Evolutionary conservation across 2,113 vertebrate species (phyloP), one percentile per base, ranked within the genome.

Genomic region (Podarcis cretensis): DNA sequence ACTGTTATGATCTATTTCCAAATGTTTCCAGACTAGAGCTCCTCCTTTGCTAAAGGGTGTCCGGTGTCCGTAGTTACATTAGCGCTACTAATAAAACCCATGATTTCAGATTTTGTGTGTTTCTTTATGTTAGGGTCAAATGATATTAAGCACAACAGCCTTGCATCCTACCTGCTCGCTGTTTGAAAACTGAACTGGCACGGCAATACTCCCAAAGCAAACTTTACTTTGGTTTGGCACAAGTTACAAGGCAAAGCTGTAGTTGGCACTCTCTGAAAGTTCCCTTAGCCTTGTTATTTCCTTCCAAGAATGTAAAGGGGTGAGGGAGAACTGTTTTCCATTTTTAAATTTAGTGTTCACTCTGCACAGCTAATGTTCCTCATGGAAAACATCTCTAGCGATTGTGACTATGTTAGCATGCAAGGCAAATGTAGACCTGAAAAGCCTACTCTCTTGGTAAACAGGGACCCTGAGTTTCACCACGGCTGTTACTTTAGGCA

Each of bases 171-270:
- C 93, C 94, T 96, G 90, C 90, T 91, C 92, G 89, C 93, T 94
- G 89, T 93, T 94, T 95, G 94, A 95, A 96, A 95, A 95, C 65
- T 91, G 94, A 96, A 94, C 95, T 93, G 86, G 74, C 91, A 92
- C 89, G 95, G 90, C 74, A 92, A 95, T 95, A 96, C 92, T 95
- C 94, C 91, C 95, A 95, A 95, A 95, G 94, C 88, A 96, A 95
- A 95, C 94, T 94, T 93, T 91, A 82, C 93, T 96, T 95, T 94
- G 95, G 94, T 95, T 96, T 96, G 96, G 96, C 96, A 95, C 6
- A 1, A 92, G 79, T 73, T 86, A 91, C 68, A 94, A 95, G 93
- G 95, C 87, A 94, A 93, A 94, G 94, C 95, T 92, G 90, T 91
- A 96, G 89, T 13, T 96, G 96, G 93, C 94, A 69, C 87, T 75